phyloP scores from a whole-genome alignment of 1,140 invertebrate species.

The Drosophila fuyamai region DNA sequence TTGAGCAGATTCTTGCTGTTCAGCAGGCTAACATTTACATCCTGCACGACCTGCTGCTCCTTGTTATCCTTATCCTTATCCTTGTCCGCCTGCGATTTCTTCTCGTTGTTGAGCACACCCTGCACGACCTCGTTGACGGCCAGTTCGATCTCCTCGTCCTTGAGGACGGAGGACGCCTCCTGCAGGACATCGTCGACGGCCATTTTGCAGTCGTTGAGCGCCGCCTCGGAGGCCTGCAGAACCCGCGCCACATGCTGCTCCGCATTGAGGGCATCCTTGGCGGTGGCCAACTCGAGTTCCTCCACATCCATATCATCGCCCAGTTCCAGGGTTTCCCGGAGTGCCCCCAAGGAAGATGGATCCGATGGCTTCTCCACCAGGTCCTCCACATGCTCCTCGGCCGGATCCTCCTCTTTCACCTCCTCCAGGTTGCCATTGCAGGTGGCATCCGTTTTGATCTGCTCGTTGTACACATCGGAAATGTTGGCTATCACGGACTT shows the following conservation, averaged over 20 bases:
- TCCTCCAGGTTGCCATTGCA: conserved; percentile 81
- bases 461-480: conserved; percentile 84
- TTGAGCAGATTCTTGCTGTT: conserved; percentile 81
- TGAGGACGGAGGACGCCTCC: conserved; percentile 85
- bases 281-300: conserved; percentile 84
- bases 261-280: conserved; percentile 79
- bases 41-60: conserved; percentile 1
- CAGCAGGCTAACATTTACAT: conserved; percentile 71
- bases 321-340: conserved; percentile 67
- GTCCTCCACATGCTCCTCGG: neutral
- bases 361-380: neutral
- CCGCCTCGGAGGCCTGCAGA: conserved; percentile 86
- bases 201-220: conserved; percentile 85
- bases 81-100: conserved; percentile 48
- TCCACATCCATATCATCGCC: conserved; percentile 79
- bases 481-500: conserved; percentile 81
- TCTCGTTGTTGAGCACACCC: conserved; percentile 80
- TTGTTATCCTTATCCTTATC: conserved; percentile 3
- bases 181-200: conserved; percentile 71
- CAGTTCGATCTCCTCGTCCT: conserved; percentile 86
- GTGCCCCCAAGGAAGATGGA: conserved; percentile 29
- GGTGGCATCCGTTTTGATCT: conserved; percentile 77
- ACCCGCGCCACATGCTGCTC: conserved; percentile 87
- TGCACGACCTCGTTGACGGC: conserved; percentile 85
- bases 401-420: conserved; percentile 5